A percentile compares a stretch with the other conserved stretches of the same genome.
These are phyloP conservation scores for Cranoglanis bouderius DNA, from an alignment of 2,113 vertebrate genomes.

Conservation along the genomic window DNA sequence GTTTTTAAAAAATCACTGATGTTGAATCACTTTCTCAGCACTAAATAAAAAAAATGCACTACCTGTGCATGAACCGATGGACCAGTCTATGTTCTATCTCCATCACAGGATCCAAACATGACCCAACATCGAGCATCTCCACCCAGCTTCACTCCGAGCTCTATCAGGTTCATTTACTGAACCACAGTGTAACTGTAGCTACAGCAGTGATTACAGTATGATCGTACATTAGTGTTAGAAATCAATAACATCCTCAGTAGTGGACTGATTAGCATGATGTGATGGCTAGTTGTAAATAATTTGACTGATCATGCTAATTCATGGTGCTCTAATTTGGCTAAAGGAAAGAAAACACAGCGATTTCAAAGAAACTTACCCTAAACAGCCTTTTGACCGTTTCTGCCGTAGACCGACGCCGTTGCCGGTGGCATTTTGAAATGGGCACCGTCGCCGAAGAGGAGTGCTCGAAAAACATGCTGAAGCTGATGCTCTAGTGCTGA, in stretches of 20 bases:
- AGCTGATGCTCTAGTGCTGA: not conserved
- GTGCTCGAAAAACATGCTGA: conserved; percentile 68
- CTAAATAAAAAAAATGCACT: not conserved
- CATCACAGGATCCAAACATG: not conserved
- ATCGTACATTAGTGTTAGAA: not conserved
- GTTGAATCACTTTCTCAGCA: not conserved
- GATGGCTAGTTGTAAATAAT: not conserved
- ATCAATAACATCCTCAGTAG: not conserved
- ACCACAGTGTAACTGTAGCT: not conserved
- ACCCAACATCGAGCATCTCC: not conserved
- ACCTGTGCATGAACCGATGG: not conserved
- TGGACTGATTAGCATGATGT: conserved; percentile 18
- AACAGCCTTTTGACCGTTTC: conserved; percentile 84
- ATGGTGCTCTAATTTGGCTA: not conserved
- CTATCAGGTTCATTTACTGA: not conserved
- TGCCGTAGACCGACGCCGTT: conserved; percentile 76
- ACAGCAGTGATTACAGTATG: not conserved
- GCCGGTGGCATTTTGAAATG: conserved; percentile 28
- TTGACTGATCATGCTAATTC: conserved; percentile 13
- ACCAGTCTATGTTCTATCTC: not conserved
- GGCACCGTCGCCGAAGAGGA: conserved; percentile 66
- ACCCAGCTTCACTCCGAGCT: not conserved
- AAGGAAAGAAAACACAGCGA: not conserved
- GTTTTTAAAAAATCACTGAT: not conserved
- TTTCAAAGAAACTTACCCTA: conserved; percentile 81